Evolutionary conservation across 2,113 vertebrate genomes (phyloP).

Genomic region (Tachuris rubrigastra): DNA sequence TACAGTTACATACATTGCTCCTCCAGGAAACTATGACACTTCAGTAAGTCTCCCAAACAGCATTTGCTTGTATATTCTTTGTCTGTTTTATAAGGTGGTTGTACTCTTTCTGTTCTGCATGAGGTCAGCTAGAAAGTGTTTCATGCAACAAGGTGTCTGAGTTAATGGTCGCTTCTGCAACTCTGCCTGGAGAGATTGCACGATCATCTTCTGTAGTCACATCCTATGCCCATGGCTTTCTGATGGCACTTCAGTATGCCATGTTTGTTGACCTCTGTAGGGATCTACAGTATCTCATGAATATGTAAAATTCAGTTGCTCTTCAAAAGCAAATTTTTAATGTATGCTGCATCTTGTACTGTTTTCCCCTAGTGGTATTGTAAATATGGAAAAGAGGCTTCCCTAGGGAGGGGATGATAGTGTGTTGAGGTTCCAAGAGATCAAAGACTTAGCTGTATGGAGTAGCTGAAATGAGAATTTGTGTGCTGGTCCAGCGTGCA

Average conservation of each 20-base stretch:
- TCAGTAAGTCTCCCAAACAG: constrained; percentile 78
- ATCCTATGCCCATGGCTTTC: neutral
- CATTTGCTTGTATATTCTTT: neutral
- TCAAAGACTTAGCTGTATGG: neutral
- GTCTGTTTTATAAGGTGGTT: neutral
- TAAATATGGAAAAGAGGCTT: neutral
- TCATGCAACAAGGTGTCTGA: neutral
- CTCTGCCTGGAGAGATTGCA: neutral
- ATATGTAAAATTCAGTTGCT: neutral
- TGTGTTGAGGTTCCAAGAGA: neutral
- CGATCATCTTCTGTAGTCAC: neutral
- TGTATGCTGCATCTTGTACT: neutral
- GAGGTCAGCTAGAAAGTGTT: neutral
- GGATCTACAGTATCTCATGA: neutral
- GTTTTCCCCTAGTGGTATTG: neutral
- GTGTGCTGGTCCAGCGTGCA: rapidly evolving
- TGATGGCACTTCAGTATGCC: neutral
- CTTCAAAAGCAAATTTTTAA: neutral
- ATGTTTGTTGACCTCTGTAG: neutral
- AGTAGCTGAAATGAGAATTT: neutral
- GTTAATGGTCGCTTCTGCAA: neutral
- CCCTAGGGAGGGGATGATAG: rapidly evolving
- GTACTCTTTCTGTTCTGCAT: neutral
- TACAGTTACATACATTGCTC: constrained; percentile 93
- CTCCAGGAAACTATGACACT: constrained; percentile 89